phyloP scores from a whole-genome alignment of 2,113 vertebrate genomes.

The Heterocephalus glaber region DNA sequence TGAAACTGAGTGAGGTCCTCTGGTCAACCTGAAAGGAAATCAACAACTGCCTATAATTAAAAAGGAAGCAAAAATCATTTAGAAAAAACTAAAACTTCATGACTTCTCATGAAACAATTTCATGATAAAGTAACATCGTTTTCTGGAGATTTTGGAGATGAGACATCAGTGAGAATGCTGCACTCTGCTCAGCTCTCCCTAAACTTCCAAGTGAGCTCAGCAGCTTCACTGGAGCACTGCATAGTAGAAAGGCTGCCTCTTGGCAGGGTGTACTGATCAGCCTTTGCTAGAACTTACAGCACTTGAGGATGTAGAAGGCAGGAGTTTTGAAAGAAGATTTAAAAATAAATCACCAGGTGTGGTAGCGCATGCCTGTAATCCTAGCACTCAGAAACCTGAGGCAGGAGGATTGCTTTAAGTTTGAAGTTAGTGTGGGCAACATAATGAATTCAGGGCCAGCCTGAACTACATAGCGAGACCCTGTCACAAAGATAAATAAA shows the following conservation, averaged over 20 bases:
- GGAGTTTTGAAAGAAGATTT: not conserved
- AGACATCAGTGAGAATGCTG: not conserved
- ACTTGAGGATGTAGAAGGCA: not conserved
- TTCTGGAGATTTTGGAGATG: not conserved
- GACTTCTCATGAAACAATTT: not conserved
- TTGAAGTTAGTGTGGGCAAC: not conserved
- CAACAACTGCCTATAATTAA: constrained; percentile 21
- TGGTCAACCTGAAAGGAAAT: not conserved
- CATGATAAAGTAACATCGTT: not conserved
- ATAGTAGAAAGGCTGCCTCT: not conserved
- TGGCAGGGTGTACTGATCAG: not conserved
- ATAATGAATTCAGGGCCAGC: not conserved
- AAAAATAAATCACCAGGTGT: not conserved
- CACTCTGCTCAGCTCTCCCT: not conserved
- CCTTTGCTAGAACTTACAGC: not conserved
- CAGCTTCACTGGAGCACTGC: not conserved
- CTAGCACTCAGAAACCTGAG: not conserved
- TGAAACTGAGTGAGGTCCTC: not conserved
- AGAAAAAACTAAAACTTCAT: not conserved
- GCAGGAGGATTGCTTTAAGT: not conserved
- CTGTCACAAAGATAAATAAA: not conserved
- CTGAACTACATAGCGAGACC: not conserved
- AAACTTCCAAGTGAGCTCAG: not conserved
- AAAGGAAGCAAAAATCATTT: not conserved
- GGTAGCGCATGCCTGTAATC: not conserved